Percentiles rank a stretch among this genome's conserved stretches.
phyloP scores from a whole-genome alignment of 2,113 vertebrate species.

The Thryonomys swinderianus region DNA sequence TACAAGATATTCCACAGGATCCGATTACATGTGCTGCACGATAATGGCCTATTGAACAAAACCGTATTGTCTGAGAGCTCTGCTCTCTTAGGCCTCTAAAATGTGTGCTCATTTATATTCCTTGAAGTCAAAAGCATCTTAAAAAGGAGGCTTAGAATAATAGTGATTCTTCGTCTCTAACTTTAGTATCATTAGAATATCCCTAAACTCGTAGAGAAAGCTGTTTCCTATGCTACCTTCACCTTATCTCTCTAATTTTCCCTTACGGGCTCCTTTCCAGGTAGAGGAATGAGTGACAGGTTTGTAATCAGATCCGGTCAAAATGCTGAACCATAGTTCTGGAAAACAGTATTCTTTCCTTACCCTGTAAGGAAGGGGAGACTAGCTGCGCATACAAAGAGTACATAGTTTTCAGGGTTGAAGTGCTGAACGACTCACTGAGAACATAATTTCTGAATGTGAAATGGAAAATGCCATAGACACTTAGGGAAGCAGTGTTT shows the following conservation, averaged over 20 bases:
- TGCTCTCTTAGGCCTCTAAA: constrained; percentile 40
- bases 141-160: constrained; percentile 57
- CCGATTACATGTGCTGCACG: background rate
- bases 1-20: background rate
- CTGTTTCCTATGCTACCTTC: background rate
- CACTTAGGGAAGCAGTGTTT: background rate
- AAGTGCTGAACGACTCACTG: background rate
- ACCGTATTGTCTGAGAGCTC: background rate
- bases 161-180: constrained; percentile 41
- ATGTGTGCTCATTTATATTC: constrained; percentile 13
- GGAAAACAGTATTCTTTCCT: constrained; percentile 12
- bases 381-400: background rate
- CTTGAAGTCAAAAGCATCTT: constrained; percentile 35
- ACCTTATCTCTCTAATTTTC: background rate
- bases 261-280: background rate
- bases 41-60: background rate
- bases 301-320: constrained; percentile 12
- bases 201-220: background rate
- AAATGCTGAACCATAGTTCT: constrained; percentile 21
- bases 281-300: background rate
- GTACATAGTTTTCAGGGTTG: background rate
- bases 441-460: background rate
- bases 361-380: background rate
- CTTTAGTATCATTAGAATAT: constrained; percentile 31
- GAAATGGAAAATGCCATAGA: constrained; percentile 14